Base-by-base conservation (phyloP, 2,888 invertebrate genomes). In the Plebejus argus region DNA sequence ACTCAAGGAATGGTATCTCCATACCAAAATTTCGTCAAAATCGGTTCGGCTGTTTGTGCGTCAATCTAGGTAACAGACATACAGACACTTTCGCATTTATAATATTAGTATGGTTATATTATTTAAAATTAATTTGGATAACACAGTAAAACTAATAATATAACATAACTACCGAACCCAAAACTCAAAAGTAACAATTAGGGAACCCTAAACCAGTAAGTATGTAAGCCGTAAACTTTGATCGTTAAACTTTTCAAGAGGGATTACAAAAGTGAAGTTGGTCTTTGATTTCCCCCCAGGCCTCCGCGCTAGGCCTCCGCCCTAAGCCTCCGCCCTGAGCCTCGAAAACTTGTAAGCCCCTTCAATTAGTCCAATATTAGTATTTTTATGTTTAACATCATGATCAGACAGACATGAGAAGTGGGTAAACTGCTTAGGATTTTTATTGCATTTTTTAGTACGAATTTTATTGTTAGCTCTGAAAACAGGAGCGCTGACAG, bases 171-270 rank as follows among this genome's bases (percentile, higher is more conserved):
- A 28, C 1, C 1, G 66, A 66, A 12, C 28, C 28, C 12, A 4
- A 66, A 66, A 12, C 28, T 18, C 12, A 4, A 66, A 66, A 66
- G 5, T 33, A 66, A 33, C 10, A 66, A 66, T 66, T 66, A 66
- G 28, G 15, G 28, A 66, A 12, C 61, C 61, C 61, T 20, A 23
- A 33, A 18, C 23, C 23, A 66, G 15, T 66, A 23, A 66, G 5
- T 66, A 23, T 66, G 66, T 66, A 66, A 66, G 66, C 28, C 28
- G 28, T 28, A 33, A 66, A 66, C 28, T 66, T 66, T 15, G 66
- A 66, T 66, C 66, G 28, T 33, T 66, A 28, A 66, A 66, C 28
- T 66, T 66, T 15, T 66, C 6, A 66, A 66, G 28, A 28, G 18
- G 66, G 28, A 33, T 66, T 66, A 33, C 28, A 18, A 15, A 28